Base-by-base conservation (phyloP, 2,888 invertebrate species). In the Nysson spinosus region DNA sequence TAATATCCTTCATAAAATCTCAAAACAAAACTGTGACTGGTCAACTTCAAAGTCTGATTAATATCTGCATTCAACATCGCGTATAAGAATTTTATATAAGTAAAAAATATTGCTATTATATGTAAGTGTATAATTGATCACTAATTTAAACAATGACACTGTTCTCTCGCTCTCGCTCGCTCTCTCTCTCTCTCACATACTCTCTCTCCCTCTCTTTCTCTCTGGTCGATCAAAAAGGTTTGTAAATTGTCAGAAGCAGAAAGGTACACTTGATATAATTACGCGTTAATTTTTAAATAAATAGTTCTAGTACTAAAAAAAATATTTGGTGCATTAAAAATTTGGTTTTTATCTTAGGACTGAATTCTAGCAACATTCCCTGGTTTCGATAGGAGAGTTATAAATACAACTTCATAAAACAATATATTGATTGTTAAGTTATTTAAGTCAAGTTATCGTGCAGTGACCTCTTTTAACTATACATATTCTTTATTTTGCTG, bases 381-480 rank as follows among this genome's bases (percentile, higher is more conserved):
- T n/a, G n/a, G n/a, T n/a, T n/a, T n/a, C n/a, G n/a, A n/a, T n/a
- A n/a, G n/a, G n/a, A n/a, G n/a, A n/a, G n/a, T n/a, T n/a, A n/a
- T n/a, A n/a, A 9, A 2, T 5, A 9, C 9, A 2, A 24, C 11
- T 32, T 5, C 4, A 32, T n/a, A n/a, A 32, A 51, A 40, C n/a
- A 11, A 28, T 16, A 42, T n/a, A 24, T 6, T 6, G 22, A 24
- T 16, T 43, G 46, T 24, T 40, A 16, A 17, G 4, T 24, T 19
- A n/a, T 4, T 32, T 1, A 28, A 32, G 39, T 39, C 26, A 50
- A 26, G 22, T 16, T 39, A 50, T 57, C 12, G 24, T 37, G 35
- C 47, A 34, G 43, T 50, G 47, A 56, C 16, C n/a, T 9, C 32
- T 35, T 47, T 26, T 39, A 61, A 42, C 17, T 43, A 50, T 26